Conservation (phyloP, 2,888 invertebrate species). For the Hyles lineata region DNA sequence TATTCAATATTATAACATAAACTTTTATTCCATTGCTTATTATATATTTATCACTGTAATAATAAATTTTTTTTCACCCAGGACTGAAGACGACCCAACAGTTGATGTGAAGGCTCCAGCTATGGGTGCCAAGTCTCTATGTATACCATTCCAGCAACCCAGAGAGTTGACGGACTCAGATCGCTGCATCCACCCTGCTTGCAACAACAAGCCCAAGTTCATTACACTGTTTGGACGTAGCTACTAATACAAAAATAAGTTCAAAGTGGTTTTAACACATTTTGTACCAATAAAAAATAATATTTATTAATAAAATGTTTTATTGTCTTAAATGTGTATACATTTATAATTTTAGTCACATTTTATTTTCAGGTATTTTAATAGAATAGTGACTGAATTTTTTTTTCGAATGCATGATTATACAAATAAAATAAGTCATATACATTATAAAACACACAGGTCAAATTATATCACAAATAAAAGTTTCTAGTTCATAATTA, state of each 20-base stretch:
- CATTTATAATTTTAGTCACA: not conserved
- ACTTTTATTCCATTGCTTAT: too few relatives aligned
- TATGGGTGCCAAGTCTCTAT: slow-evolving; percentile 99
- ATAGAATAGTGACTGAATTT: too few relatives aligned
- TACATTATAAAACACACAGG: too few relatives aligned
- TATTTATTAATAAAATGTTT: slow-evolving; percentile 4
- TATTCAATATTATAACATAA: too few relatives aligned
- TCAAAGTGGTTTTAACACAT: not conserved
- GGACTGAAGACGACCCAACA: slow-evolving; percentile 85
- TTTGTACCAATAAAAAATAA: slow-evolving; percentile 6
- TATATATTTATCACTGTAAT: not conserved
- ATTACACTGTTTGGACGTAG: slow-evolving; percentile 98
- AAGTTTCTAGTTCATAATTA: too few relatives aligned
- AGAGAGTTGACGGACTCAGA: slow-evolving; percentile 84
- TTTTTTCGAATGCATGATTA: too few relatives aligned
- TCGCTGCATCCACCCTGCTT: slow-evolving; percentile 95
- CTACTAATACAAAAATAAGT: slow-evolving; percentile 82
- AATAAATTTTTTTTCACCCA: slow-evolving; percentile 53
- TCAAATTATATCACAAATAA: too few relatives aligned
- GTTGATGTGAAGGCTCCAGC: slow-evolving; percentile 93
- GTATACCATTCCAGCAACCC: slow-evolving; percentile 97
- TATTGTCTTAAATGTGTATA: not conserved
- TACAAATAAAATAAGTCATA: too few relatives aligned
- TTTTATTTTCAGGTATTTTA: too few relatives aligned
- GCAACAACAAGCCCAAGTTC: slow-evolving; percentile 90